These are phyloP conservation scores for Pterostichus madidus DNA, from an alignment of 2,888 invertebrate genomes.

Conservation along the genomic window DNA sequence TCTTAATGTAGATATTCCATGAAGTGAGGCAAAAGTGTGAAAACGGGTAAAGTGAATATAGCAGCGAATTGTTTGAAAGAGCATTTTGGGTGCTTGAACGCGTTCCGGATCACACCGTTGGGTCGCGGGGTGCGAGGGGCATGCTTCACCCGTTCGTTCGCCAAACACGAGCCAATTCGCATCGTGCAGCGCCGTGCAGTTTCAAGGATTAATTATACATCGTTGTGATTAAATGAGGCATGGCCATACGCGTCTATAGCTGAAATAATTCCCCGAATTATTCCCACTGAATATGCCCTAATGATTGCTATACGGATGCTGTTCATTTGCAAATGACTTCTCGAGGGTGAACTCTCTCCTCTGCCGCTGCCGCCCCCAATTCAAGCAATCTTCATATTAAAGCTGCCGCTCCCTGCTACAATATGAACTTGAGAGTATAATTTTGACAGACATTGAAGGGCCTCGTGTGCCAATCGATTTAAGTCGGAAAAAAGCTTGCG, in stretches of 20 bases:
- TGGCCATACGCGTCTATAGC: slow-evolving; percentile 67
- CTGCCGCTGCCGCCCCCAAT: slow-evolving; percentile 69
- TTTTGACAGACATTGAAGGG: slow-evolving; percentile 75
- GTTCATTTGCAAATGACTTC: slow-evolving; percentile 78
- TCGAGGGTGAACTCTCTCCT: slow-evolving; percentile 28
- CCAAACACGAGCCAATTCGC: slow-evolving; percentile 52
- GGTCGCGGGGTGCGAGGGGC: not conserved
- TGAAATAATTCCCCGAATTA: slow-evolving; percentile 76
- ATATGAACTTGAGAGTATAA: slow-evolving; percentile 75
- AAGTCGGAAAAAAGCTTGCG: slow-evolving; percentile 71
- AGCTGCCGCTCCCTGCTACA: slow-evolving; percentile 72
- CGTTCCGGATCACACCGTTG: slow-evolving; percentile 5
- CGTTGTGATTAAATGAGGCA: slow-evolving; percentile 67
- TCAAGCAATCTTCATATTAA: slow-evolving; percentile 77
- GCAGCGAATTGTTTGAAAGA: slow-evolving; percentile 30
- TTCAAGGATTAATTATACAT: slow-evolving; percentile 66
- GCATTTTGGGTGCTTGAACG: not conserved
- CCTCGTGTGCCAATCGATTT: slow-evolving; percentile 67
- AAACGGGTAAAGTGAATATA: slow-evolving; percentile 52
- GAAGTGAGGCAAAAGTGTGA: slow-evolving; percentile 48
- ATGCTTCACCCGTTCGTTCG: slow-evolving; percentile 24
- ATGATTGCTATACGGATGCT: slow-evolving; percentile 76
- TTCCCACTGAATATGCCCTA: slow-evolving; percentile 77
- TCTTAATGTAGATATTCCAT: slow-evolving; percentile 28
- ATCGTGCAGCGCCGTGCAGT: slow-evolving; percentile 49